Percentiles rank a stretch among this genome's conserved stretches.
Conservation (phyloP, 2,888 invertebrate species). For the Sinelater perroti region DNA sequence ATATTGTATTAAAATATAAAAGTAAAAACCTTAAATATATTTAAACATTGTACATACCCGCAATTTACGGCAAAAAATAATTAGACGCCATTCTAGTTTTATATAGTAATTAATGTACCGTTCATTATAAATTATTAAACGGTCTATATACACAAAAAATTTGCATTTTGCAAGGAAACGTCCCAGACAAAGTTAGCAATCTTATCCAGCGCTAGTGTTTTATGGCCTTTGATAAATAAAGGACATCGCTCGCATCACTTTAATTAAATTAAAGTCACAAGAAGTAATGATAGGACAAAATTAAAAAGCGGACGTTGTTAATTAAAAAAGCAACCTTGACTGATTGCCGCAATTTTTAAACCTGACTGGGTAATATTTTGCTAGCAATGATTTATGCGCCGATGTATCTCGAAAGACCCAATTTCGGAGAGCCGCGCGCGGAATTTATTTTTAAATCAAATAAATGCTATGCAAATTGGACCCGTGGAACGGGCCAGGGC, state of each 20-base stretch:
- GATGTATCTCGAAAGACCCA: too few relatives aligned
- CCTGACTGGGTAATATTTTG: conserved; percentile 7
- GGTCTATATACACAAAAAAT: too few relatives aligned
- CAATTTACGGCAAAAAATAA: too few relatives aligned
- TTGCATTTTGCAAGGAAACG: neutral
- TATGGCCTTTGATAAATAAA: conserved; percentile 52
- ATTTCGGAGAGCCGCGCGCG: neutral
- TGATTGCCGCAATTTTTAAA: conserved; percentile 52
- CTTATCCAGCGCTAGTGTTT: conserved; percentile 33
- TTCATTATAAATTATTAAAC: too few relatives aligned
- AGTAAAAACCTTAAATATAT: too few relatives aligned
- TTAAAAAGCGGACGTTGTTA: conserved; percentile 57
- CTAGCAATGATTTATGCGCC: conserved; percentile 1
- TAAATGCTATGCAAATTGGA: conserved; percentile 28
- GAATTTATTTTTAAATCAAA: conserved; percentile 27
- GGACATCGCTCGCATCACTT: conserved; percentile 50
- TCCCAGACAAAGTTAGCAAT: conserved; percentile 20
- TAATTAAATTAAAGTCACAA: conserved; percentile 57
- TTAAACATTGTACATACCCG: too few relatives aligned
- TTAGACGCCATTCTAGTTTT: too few relatives aligned
- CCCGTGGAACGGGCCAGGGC: conserved; percentile 22
- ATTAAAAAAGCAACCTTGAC: conserved; percentile 55
- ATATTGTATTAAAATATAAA: too few relatives aligned
- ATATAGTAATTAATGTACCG: too few relatives aligned
- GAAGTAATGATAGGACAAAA: conserved; percentile 54